These are phyloP conservation scores for Cardiocondyla obscurior DNA, from an alignment of 1,140 invertebrate species.

Conservation along the genomic window DNA sequence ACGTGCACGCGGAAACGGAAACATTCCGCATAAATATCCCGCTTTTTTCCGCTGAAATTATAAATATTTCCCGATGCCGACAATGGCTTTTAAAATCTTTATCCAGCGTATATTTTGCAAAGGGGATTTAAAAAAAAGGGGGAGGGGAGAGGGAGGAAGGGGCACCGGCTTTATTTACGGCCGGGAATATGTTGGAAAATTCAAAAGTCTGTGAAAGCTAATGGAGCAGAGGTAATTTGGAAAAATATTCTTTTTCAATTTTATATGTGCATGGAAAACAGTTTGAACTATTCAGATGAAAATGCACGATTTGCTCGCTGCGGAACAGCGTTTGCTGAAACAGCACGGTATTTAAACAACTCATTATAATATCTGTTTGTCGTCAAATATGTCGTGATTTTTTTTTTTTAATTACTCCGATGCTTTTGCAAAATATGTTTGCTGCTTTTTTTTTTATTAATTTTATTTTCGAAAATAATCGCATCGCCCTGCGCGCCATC, in stretches of 20 bases:
- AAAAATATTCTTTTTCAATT: conserved; percentile 4
- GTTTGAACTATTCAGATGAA: conserved; percentile 5
- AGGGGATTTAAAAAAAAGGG: no score
- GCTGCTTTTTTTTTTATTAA: no score
- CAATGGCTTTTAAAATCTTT: conserved; percentile 13
- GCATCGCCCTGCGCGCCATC: conserved; percentile 1
- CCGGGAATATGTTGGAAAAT: not conserved
- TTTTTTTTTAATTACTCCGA: not conserved
- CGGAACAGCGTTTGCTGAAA: not conserved
- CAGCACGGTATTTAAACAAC: not conserved
- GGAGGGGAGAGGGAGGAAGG: no score
- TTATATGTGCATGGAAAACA: not conserved
- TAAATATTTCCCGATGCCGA: conserved; percentile 7
- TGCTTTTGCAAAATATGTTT: not conserved
- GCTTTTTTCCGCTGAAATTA: not conserved
- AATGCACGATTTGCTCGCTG: not conserved
- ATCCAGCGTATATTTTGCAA: not conserved
- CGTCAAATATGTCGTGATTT: not conserved
- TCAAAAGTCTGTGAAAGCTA: not conserved
- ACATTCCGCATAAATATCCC: conserved; percentile 22
- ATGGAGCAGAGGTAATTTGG: not conserved
- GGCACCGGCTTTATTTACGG: not conserved
- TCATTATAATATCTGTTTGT: not conserved
- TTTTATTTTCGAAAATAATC: conserved; percentile 46
- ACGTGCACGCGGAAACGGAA: not conserved